Percentiles rank a stretch among this genome's conserved stretches.
phyloP scores from a whole-genome alignment of 2,797 vertebrate genomes.

The Platalea minor region DNA sequence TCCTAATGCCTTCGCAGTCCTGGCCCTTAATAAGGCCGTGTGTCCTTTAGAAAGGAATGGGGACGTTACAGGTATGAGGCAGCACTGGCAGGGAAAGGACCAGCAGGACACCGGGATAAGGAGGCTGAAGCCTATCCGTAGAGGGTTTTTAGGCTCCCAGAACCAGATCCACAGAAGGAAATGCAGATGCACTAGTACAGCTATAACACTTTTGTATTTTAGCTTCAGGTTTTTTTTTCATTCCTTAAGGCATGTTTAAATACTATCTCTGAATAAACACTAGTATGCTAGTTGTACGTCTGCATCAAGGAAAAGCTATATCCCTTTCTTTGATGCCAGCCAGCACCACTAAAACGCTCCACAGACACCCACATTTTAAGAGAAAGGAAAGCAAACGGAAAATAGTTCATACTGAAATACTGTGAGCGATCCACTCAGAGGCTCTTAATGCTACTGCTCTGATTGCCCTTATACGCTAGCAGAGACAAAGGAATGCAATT shows the following conservation, averaged over 20 bases:
- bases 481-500: slow-evolving; percentile 57
- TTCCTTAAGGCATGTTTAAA: background rate
- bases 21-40: background rate
- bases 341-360: background rate
- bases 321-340: background rate
- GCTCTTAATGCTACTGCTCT: background rate
- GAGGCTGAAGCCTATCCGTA: background rate
- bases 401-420: background rate
- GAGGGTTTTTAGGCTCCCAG: background rate
- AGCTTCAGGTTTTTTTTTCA: background rate
- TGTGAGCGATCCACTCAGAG: background rate
- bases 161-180: background rate
- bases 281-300: background rate
- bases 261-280: background rate
- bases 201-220: background rate
- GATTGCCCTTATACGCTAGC: background rate
- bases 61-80: fast-evolving
- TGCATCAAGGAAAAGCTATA: background rate
- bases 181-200: background rate
- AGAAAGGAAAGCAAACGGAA: background rate
- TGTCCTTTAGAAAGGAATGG: background rate
- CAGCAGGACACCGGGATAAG: background rate
- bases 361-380: background rate
- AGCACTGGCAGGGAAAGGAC: background rate
- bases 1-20: background rate